Base-by-base conservation (phyloP, 1,140 invertebrate species). In the Leguminivora glycinivorella region DNA sequence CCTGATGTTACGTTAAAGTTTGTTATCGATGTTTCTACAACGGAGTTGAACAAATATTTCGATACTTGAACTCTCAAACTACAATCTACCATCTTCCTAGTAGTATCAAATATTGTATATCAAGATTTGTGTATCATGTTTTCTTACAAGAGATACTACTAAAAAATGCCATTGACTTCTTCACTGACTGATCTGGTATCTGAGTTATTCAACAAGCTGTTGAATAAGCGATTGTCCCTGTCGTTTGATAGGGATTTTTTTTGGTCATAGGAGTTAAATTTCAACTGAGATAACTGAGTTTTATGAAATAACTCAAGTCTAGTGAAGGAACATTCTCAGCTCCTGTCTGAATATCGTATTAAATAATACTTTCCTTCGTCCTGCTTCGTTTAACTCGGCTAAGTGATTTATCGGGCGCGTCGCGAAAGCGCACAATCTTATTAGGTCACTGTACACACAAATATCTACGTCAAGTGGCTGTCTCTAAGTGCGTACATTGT, bases 401-500 rank as follows among this genome's bases (percentile, higher is more conserved):
- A 60, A 58, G 58, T 63, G 24, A 63, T 63, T 29, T 63, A 63
- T 63, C 25, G 22, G 47, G 19, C 52, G 10, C 14, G 26, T n/a
- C 58, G 26, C 58, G 58, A 63, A 63, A 63, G 29, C 58, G 58
- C 58, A 63, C 58, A 63, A 63, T 63, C 58, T 63, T 63, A 63
- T 63, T 63, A 63, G 58, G 58, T 63, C 58, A 63, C 58, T 63
- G 58, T 63, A 31, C 26, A 63, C 58, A 63, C 56, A 29, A 63
- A 63, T 63, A 63, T 63, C 29, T 31, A 31, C 25, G 56, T 56
- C 29, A 71, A 67, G 63, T 26, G 74, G 68, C 72, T 68, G 74
- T 78, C 72, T 76, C 73, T 56, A 74, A 78, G 73, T 81, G 76
- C 76, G 79, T 77, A 70, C 66, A 70, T 63, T 63, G 58, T 63